Percentiles rank a stretch among this genome's conserved stretches.
phyloP scores from a whole-genome alignment of 2,888 invertebrate genomes.

The Melanophora roralis region DNA sequence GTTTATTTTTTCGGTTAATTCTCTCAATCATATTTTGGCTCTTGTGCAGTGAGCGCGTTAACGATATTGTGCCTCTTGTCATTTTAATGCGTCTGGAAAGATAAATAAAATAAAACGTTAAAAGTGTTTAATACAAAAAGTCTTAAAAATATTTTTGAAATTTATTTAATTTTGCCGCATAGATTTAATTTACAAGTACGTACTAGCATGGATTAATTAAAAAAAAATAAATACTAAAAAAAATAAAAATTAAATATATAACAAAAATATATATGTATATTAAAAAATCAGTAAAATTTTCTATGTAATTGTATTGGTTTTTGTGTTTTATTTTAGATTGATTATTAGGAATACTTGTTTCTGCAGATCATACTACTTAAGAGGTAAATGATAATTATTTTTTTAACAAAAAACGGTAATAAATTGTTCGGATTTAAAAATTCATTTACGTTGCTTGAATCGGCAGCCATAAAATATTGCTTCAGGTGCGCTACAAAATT shows the following conservation, averaged over 20 bases:
- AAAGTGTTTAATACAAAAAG: not conserved
- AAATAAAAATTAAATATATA: not conserved
- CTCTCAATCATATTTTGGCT: conserved; percentile 2
- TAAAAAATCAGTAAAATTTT: not conserved
- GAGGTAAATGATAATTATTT: not conserved
- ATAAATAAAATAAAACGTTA: not conserved
- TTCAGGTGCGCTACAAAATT: too few species aligned
- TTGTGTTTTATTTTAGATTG: too few species aligned
- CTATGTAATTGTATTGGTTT: too few species aligned
- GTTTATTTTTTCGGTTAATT: not conserved
- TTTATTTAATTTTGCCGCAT: not conserved
- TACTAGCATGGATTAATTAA: too few species aligned
- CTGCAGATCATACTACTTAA: not conserved
- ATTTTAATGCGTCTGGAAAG: not conserved
- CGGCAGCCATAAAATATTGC: too few species aligned
- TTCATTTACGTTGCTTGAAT: too few species aligned
- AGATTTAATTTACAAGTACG: too few species aligned
- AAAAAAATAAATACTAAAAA: not conserved
- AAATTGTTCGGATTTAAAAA: too few species aligned
- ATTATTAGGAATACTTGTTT: too few species aligned
- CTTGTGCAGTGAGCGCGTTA: not conserved
- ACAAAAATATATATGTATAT: not conserved
- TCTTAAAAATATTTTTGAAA: not conserved
- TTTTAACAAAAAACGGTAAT: not conserved
- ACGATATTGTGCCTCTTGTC: not conserved